Percentiles rank a stretch among this genome's conserved stretches.
Evolutionary conservation across 2,113 vertebrate species (phyloP).

Genomic region (Hemibagrus wyckioides): DNA sequence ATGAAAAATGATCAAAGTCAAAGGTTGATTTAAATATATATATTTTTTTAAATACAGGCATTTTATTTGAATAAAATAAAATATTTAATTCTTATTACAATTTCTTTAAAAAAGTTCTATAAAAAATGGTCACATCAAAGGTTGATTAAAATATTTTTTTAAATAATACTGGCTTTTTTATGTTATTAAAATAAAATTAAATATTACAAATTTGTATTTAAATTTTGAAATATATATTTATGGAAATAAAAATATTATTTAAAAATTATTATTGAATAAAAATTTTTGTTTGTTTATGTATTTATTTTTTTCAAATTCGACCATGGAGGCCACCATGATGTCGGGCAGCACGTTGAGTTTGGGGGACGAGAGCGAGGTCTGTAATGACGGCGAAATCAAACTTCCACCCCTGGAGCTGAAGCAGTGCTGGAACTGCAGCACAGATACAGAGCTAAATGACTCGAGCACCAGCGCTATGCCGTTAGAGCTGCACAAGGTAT

Average conservation of each 20-base stretch:
- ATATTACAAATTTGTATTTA: no score
- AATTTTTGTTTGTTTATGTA: not conserved
- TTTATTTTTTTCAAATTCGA: not conserved
- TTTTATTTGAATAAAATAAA: no score
- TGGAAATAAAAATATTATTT: not conserved
- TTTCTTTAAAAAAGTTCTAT: no score
- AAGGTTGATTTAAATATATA: no score
- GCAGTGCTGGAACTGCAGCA: slow-evolving; percentile 67
- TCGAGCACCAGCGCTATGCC: slow-evolving; percentile 68
- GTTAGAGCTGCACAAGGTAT: slow-evolving; percentile 91
- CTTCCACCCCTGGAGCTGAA: slow-evolving; percentile 62
- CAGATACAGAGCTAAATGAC: slow-evolving; percentile 72
- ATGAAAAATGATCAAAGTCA: no score
- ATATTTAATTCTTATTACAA: no score
- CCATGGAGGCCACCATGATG: slow-evolving; percentile 89
- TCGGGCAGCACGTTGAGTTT: slow-evolving; percentile 82
- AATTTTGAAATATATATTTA: no score
- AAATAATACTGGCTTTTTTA: no score
- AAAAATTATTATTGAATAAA: not conserved
- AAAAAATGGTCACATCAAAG: no score
- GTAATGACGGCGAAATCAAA: slow-evolving; percentile 72
- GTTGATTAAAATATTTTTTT: no score
- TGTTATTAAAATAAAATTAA: not conserved
- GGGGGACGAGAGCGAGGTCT: slow-evolving; percentile 80
- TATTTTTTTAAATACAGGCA: no score